Conservation (phyloP, 2,888 invertebrate genomes). For the Volucella inanis region DNA sequence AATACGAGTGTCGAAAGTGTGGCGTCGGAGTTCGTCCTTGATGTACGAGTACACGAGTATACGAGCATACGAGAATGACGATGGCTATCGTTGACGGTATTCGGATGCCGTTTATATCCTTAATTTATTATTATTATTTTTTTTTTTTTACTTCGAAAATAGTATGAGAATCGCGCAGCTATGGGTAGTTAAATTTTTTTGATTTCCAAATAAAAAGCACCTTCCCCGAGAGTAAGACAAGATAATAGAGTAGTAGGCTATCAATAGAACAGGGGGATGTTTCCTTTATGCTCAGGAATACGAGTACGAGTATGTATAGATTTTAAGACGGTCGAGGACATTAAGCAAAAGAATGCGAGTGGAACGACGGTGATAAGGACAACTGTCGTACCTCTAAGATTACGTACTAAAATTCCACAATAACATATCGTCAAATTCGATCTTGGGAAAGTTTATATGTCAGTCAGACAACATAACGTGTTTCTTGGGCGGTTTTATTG, state of each 20-base stretch:
- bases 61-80: neutral
- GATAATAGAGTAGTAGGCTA: constrained; percentile 18
- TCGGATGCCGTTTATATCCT: constrained; percentile 58
- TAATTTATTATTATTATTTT: no score
- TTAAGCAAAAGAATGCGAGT: constrained; percentile 45
- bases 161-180: constrained; percentile 23
- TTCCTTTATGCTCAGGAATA: constrained; percentile 60
- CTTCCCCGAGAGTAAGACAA: constrained; percentile 23
- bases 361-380: constrained; percentile 36
- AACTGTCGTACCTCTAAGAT: constrained; percentile 33
- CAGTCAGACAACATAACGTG: constrained; percentile 53
- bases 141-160: constrained; percentile 16
- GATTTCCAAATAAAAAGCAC: constrained; percentile 70
- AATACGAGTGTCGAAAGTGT: constrained; percentile 20
- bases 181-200: constrained; percentile 69
- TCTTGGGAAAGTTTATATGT: constrained; percentile 64
- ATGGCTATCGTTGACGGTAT: constrained; percentile 47
- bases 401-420: constrained; percentile 60
- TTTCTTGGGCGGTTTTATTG: constrained; percentile 33
- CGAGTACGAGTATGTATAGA: constrained; percentile 20
- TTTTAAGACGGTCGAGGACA: constrained; percentile 71
- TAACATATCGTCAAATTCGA: constrained; percentile 66
- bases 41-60: neutral
- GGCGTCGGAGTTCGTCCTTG: constrained; percentile 27
- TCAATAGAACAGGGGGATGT: constrained; percentile 26